Evolutionary conservation across 2,888 invertebrate species (phyloP), one percentile per base, ranked within the genome.

Genomic region (Xanthostigma xanthostigma): DNA sequence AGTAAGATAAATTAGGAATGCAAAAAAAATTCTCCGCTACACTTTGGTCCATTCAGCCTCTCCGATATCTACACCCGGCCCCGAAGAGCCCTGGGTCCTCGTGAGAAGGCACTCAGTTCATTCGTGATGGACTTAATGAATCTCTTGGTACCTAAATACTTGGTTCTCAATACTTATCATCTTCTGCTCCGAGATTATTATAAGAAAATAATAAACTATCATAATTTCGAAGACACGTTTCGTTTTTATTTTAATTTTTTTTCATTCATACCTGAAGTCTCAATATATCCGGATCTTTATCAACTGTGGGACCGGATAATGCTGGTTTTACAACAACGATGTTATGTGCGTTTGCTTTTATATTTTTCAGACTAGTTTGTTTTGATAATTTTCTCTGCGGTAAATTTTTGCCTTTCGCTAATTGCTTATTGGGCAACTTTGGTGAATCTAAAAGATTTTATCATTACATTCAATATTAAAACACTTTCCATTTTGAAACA

Each of bases 241-340:
- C 36, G 12, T 9, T 44, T 17, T 38, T 11, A 9, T n/a, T n/a
- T n/a, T 35, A 11, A n/a, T 44, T 12, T 39, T n/a, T n/a, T 27
- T 27, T 34, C 13, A 8, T 47, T 45, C 53, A 53, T 53, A 80
- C 81, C 70, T 81, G 79, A 40, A 89, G 63, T 51, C 78, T 71
- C 42, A 80, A 66, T 46, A 87, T 75, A 58, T 89, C 85, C 9
- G 85, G 79, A 64, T 92, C 91, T 48, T 80, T 75, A 54, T 84
- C 84, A 1, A 78, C 64, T 12, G 75, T 72, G 2, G 73, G 74
- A 49, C 76, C 74, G 8, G 71, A 71, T 0, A 71, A 62, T 0
- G 84, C 82, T 1, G 82, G 80, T 60, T 88, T 87, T 0, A 75
- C 75, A 3, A 91, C 88, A 4, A 88, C 84, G 41, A 92, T 90